Evolutionary conservation across 2,888 invertebrate species (phyloP), one percentile per base, ranked within the genome.

Genomic region (Rhagium mordax): DNA sequence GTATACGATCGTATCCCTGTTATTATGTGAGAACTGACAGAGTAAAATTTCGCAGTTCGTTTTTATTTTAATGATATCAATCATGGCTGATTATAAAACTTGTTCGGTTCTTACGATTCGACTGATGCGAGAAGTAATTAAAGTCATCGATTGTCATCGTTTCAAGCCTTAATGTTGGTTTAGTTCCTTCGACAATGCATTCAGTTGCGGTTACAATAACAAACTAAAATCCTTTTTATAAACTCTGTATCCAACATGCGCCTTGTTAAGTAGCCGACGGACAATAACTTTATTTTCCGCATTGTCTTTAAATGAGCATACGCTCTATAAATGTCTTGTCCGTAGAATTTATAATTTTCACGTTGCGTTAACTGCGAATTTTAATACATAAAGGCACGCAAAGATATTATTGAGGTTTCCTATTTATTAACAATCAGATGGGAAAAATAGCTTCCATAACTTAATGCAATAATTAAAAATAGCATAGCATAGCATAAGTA

Each of bases 81-180:
- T 67, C 67, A 57, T 47, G n/a, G 13, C 41, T 57, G 57, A 67
- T 67, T 67, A 66, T 24, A n/a, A 57, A 57, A 57, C 67, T 24
- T 18, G 57, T 67, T 47, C 57, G n/a, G 20, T 47, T 65, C 62
- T 74, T 70, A 70, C 70, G 71, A 73, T 48, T 68, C 57, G 49
- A 59, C 68, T 70, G 67, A 59, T 70, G 59, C 74, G 79, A 78
- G 80, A 81, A 81, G 80, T 82, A 83, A 83, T 83, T 83, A 83
- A 82, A 81, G 71, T 72, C 60, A 75, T 79, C 79, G 82, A 82
- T 81, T 82, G 83, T 81, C 81, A 79, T 82, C 81, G 75, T 81
- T 81, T 81, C 80, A 81, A 71, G 75, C 75, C 74, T 79, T 79
- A 81, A 81, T 81, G 78, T 80, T 80, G 81, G 79, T 81, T 81